These are phyloP conservation scores for Brachyhypopomus gauderio DNA, from an alignment of 2,113 vertebrate species.

Conservation along the genomic window DNA sequence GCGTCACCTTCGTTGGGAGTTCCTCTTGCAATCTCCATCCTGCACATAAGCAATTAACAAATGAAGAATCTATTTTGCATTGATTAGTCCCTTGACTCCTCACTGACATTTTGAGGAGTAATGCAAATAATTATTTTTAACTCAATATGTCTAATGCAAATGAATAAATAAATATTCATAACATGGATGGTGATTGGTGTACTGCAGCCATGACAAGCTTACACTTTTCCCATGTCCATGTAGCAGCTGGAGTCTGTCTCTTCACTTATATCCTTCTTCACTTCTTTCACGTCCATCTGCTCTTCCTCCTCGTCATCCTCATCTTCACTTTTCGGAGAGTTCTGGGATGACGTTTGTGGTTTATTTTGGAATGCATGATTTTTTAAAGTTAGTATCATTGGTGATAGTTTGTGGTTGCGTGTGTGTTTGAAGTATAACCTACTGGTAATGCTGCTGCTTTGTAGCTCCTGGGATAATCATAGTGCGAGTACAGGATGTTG, in stretches of 20 bases:
- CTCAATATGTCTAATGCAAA: no score
- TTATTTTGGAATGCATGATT: neutral
- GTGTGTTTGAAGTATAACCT: slow-evolving; percentile 7
- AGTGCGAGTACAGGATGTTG: neutral
- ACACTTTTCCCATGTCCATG: slow-evolving; percentile 60
- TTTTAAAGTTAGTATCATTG: neutral
- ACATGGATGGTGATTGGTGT: neutral
- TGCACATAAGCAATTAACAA: neutral
- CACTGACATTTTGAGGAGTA: no score
- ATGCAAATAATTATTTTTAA: no score
- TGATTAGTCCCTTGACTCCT: no score
- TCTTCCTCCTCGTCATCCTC: slow-evolving; percentile 20
- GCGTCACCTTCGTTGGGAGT: neutral
- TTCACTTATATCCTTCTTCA: accelerated
- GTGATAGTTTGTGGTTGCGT: neutral
- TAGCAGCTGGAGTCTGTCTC: neutral
- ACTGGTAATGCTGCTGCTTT: neutral
- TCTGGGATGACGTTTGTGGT: slow-evolving; percentile 1
- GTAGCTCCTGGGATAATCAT: slow-evolving; percentile 27
- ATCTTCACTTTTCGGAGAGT: slow-evolving; percentile 23
- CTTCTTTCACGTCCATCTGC: neutral
- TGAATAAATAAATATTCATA: no score
- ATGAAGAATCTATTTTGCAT: no score
- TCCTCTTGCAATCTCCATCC: neutral
- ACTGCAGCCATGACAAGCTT: slow-evolving; percentile 38